These are phyloP conservation scores for Mesorhabditis sp. DNA, from an alignment of 2,888 invertebrate species.

Conservation along the genomic window DNA sequence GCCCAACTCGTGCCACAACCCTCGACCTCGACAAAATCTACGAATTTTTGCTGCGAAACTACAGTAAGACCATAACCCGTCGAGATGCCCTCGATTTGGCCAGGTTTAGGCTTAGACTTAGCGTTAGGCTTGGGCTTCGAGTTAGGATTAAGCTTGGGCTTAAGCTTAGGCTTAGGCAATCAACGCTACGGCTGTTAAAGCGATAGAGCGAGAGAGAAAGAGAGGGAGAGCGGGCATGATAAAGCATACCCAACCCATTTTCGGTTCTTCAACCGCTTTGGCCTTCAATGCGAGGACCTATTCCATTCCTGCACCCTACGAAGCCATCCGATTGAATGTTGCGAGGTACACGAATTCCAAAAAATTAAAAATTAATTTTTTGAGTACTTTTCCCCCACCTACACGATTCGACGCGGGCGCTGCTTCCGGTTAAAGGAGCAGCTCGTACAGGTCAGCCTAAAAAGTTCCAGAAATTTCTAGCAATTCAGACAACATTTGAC, in stretches of 20 bases:
- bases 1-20: neutral
- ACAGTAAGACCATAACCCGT: neutral
- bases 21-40: neutral
- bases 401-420: slow-evolving; percentile 5
- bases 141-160: too few relatives aligned
- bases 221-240: too few relatives aligned
- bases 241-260: neutral
- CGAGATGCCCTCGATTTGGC: neutral
- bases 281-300: slow-evolving; percentile 2
- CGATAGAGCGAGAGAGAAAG: too few relatives aligned
- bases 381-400: neutral
- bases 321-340: neutral
- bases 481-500: neutral
- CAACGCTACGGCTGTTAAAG: too few relatives aligned
- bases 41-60: neutral
- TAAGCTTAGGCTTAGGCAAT: too few relatives aligned
- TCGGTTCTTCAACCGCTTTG: slow-evolving; percentile 6
- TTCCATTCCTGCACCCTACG: neutral
- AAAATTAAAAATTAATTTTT: too few relatives aligned
- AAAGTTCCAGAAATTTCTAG: neutral
- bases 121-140: too few relatives aligned
- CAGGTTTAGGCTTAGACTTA: too few relatives aligned
- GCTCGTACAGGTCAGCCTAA: neutral
- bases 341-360: neutral
- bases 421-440: slow-evolving; percentile 3